Evolutionary conservation across 2,888 invertebrate species (phyloP).

Genomic region (Xanthorhoe designata): DNA sequence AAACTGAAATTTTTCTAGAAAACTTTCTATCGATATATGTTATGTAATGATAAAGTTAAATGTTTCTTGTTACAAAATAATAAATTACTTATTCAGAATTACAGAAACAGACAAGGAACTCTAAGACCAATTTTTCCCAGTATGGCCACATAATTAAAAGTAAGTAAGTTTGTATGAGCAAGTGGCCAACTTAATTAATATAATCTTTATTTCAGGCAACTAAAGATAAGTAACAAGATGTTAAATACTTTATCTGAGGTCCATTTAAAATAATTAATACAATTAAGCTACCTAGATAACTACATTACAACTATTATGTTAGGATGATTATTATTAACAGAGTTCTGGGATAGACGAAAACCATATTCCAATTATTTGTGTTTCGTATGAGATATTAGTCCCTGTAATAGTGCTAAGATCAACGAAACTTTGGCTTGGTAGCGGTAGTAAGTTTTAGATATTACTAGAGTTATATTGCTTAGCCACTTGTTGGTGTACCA

Average conservation of each 20-base stretch:
- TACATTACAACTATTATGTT: not conserved
- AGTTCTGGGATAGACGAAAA: constrained; percentile 6
- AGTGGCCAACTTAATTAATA: too few relatives aligned
- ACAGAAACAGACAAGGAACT: not conserved
- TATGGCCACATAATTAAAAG: too few relatives aligned
- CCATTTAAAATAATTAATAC: too few relatives aligned
- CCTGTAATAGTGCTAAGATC: constrained; percentile 6
- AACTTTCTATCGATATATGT: too few relatives aligned
- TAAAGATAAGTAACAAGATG: too few relatives aligned
- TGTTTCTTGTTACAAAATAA: too few relatives aligned
- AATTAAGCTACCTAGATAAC: not conserved
- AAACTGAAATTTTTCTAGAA: too few relatives aligned
- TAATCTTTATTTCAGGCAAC: too few relatives aligned
- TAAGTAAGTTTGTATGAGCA: too few relatives aligned
- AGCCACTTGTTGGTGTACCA: too few relatives aligned
- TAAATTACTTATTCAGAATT: not conserved
- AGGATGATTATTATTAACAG: not conserved
- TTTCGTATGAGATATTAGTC: not conserved
- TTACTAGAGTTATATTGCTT: not conserved
- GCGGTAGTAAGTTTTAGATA: constrained; percentile 4
- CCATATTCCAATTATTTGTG: not conserved
- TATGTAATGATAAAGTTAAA: too few relatives aligned
- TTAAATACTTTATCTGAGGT: too few relatives aligned
- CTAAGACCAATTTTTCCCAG: not conserved
- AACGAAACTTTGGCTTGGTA: constrained; percentile 14